A percentile compares a stretch with the other conserved stretches of the same genome.
These are phyloP conservation scores for Halyomorpha halys DNA, from an alignment of 1,140 invertebrate genomes.

Conservation along the genomic window DNA sequence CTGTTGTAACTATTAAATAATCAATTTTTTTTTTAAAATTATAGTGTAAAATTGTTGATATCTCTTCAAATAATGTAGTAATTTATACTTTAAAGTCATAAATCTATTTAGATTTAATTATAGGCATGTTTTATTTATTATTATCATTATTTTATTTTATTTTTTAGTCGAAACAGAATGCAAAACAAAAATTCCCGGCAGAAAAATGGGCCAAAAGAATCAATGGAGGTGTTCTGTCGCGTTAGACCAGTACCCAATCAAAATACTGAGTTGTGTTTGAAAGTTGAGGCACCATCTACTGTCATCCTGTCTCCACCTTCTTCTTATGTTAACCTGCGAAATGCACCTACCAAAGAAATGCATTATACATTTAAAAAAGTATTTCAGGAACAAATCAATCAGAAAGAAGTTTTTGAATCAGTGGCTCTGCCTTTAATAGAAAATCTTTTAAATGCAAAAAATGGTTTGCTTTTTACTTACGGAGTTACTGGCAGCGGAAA, in stretches of 20 bases:
- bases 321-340: constrained; percentile 46
- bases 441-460: constrained; percentile 66
- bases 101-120: too few relatives aligned
- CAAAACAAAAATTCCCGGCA: background rate
- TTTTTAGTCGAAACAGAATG: too few relatives aligned
- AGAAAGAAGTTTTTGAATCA: constrained; percentile 55
- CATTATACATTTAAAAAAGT: constrained; percentile 73
- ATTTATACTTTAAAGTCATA: too few relatives aligned
- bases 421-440: constrained; percentile 71
- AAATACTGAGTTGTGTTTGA: constrained; percentile 46
- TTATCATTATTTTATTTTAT: too few relatives aligned
- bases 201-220: constrained; percentile 25
- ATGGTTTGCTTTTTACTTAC: constrained; percentile 88
- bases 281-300: constrained; percentile 55
- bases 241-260: constrained; percentile 28
- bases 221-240: constrained; percentile 32
- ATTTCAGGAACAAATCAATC: constrained; percentile 64
- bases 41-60: too few relatives aligned
- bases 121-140: too few relatives aligned
- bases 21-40: too few relatives aligned
- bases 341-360: constrained; percentile 51
- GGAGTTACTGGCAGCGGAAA: constrained; percentile 95
- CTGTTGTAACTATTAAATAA: too few relatives aligned
- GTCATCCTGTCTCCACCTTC: constrained; percentile 50
- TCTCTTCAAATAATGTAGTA: too few relatives aligned